Evolutionary conservation across 2,797 vertebrate species (phyloP).

Genomic region (Falco novaeseelandiae): DNA sequence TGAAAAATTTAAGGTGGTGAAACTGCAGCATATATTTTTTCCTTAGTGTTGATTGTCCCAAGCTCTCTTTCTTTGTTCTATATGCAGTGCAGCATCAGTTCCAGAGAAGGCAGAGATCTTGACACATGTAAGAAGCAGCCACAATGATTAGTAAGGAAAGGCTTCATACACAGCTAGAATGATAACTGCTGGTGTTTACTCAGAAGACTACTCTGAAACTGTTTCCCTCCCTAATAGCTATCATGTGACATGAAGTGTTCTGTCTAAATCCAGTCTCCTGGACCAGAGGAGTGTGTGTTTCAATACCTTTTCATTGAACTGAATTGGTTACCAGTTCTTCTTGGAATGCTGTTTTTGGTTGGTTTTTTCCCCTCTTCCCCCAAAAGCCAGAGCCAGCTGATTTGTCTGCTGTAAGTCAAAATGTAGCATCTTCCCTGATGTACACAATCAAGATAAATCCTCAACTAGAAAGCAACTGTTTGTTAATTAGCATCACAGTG

Average conservation of each 20-base stretch:
- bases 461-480: constrained; percentile 48
- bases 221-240: not conserved
- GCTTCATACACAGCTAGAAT: not conserved
- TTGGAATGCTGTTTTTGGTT: not conserved
- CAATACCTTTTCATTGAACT: not conserved
- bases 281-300: not conserved
- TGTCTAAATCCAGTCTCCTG: not conserved
- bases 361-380: not conserved
- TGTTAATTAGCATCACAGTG: constrained; percentile 47
- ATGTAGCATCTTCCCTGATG: not conserved
- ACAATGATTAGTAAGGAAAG: not conserved
- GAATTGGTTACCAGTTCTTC: not conserved
- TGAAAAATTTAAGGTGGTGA: not conserved
- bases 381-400: not conserved
- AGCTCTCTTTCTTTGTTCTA: not conserved
- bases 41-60: not conserved
- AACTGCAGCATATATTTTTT: not conserved
- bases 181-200: not conserved
- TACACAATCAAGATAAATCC: not conserved
- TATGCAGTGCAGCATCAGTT: not conserved
- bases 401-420: not conserved
- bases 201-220: not conserved
- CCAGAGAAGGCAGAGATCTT: not conserved
- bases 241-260: not conserved
- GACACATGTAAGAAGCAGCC: not conserved